These are phyloP conservation scores for Antigone vipio DNA, from an alignment of 2,113 vertebrate species.

Conservation along the genomic window DNA sequence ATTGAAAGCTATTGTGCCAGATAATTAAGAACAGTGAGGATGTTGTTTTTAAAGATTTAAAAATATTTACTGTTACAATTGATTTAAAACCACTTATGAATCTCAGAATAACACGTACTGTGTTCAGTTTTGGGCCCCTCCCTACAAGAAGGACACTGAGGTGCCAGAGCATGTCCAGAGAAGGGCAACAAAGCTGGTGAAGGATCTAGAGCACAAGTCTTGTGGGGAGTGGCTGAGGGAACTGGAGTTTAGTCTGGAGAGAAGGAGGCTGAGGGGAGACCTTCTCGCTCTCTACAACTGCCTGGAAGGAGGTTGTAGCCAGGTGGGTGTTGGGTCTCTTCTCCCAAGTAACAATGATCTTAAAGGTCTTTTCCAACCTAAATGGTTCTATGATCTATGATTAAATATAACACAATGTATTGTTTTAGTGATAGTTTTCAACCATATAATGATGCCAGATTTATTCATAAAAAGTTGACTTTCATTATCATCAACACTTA, in stretches of 20 bases:
- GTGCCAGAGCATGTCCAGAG: background rate
- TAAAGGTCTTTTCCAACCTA: too few relatives aligned
- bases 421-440: background rate
- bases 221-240: background rate
- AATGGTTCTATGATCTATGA: background rate
- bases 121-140: background rate
- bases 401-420: accelerated
- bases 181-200: background rate
- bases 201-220: background rate
- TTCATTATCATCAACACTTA: background rate
- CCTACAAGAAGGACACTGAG: background rate
- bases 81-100: accelerated
- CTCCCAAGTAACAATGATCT: background rate
- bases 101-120: background rate
- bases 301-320: background rate
- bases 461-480: background rate
- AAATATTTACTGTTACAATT: background rate
- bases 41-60: background rate
- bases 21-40: background rate
- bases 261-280: background rate
- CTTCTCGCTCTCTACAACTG: background rate
- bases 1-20: background rate
- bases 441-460: background rate
- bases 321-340: background rate
- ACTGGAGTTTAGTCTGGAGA: background rate